A percentile compares a stretch with the other conserved stretches of the same genome.
These are phyloP conservation scores for Salmo trutta DNA, from an alignment of 2,797 vertebrate genomes.

Conservation along the genomic window DNA sequence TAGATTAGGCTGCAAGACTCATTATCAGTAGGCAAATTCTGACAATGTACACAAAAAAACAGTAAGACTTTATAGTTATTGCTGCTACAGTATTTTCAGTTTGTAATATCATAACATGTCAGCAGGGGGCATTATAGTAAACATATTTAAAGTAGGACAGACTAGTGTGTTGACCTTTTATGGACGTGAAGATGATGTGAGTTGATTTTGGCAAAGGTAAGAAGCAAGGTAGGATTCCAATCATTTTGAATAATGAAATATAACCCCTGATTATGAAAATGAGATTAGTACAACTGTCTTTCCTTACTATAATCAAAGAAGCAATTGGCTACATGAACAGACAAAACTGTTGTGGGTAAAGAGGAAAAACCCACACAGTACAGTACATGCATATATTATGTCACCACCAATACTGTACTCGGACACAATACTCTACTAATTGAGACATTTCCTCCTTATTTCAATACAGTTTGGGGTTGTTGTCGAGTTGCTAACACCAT, in stretches of 20 bases:
- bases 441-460: not conserved
- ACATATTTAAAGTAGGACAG: not conserved
- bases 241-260: not conserved
- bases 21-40: not conserved
- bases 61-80: not conserved
- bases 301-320: no score
- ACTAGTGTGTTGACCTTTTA: not conserved
- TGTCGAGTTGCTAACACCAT: not conserved
- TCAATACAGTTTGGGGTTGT: not conserved
- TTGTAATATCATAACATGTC: not conserved
- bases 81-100: not conserved
- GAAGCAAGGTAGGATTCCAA: not conserved
- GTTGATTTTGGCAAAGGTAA: not conserved
- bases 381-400: no score
- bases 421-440: no score
- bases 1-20: not conserved
- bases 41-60: not conserved
- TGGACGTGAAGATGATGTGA: not conserved
- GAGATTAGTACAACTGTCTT: no score
- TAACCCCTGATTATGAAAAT: no score
- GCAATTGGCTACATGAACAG: no score
- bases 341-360: no score
- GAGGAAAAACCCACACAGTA: no score
- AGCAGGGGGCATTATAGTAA: conserved; percentile 5
- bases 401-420: no score